phyloP scores from a whole-genome alignment of 2,113 vertebrate genomes.

The Cariama cristata region DNA sequence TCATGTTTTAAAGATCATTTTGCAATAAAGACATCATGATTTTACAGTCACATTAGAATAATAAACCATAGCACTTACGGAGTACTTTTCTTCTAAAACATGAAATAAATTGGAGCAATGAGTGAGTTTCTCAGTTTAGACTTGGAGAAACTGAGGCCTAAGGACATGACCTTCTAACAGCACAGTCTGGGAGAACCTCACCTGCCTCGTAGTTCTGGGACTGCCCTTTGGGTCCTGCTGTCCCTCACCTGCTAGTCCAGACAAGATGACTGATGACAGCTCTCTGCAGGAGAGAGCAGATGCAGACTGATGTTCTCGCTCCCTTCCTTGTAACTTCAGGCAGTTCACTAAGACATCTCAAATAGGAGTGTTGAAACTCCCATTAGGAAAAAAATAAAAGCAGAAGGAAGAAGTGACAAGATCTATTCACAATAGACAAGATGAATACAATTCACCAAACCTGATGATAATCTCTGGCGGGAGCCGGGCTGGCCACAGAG shows the following conservation, averaged over 20 bases:
- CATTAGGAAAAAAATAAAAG: neutral
- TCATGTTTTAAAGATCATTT: constrained; percentile 73
- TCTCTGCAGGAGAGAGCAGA: neutral
- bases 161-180: neutral
- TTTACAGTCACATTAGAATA: constrained; percentile 70
- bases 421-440: neutral
- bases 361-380: neutral
- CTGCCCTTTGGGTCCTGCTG: neutral
- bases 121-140: constrained; percentile 7
- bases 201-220: neutral
- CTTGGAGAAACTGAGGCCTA: constrained; percentile 17
- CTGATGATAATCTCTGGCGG: neutral
- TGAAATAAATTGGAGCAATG: constrained; percentile 35
- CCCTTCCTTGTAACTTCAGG: constrained; percentile 6
- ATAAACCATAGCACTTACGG: neutral
- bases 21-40: constrained; percentile 68
- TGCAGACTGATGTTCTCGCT: neutral
- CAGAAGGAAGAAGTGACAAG: neutral
- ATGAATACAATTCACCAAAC: neutral
- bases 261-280: constrained; percentile 3
- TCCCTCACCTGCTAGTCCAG: neutral
- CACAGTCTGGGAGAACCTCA: neutral
- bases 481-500: neutral
- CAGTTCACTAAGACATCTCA: neutral
- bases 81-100: constrained; percentile 24